Base-by-base conservation (phyloP, 2,888 invertebrate species). In the Galeruca laticollis region DNA sequence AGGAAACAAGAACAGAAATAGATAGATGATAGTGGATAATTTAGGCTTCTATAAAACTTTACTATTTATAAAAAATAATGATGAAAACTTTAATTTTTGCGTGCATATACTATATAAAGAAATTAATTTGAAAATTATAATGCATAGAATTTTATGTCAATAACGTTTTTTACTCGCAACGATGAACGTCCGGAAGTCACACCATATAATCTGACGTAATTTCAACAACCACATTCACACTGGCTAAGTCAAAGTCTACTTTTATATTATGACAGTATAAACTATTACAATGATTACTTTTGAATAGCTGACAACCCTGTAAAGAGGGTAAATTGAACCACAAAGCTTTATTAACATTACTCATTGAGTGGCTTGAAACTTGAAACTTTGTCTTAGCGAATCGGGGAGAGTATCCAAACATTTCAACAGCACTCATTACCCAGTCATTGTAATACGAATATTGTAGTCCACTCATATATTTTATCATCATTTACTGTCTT, bases 391-490 rank as follows among this genome's bases (percentile, higher is more conserved):
- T 51, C 1, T 20, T 2, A 51, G 11, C 6, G n/a, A 31, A 31
- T 56, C 26, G 31, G 9, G 51, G 31, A 10, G n/a, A 47, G 47
- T 15, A 35, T 13, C 40, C 49, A 61, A 31, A 57, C 57, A 47
- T 49, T 60, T 57, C 57, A 61, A 51, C 26, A 13, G 26, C 47
- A 60, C 60, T 60, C 60, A 69, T 69, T 69, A 69, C 40, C 60
- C 35, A 64, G 60, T 60, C 69, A 69, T 63, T 57, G 68, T 60
- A 31, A n/a, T 64, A 60, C 60, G 47, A 64, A 60, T 60, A 60
- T 61, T 67, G 18, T 60, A 54, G 52, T 69, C 54, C 47, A 69
- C 60, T 60, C 60, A 43, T 51, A 63, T 49, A 57, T 63, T 68
- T 31, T 61, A n/a, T n/a, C n/a, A 33, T 52, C 56, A 31, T 54